Conservation (phyloP, 2,888 invertebrate genomes). For the Epinotia ramella region DNA sequence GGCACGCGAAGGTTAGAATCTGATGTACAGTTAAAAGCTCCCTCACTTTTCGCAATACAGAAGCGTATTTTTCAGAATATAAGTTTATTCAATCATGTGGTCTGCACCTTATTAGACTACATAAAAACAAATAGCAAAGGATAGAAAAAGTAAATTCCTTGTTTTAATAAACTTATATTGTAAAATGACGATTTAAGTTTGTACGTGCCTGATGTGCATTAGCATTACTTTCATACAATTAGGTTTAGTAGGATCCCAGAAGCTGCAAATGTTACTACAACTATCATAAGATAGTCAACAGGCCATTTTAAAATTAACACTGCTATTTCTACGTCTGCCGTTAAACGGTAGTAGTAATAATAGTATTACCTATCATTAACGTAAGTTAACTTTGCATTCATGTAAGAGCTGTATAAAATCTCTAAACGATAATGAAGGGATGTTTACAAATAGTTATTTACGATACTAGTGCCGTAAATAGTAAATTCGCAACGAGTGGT, state of each 20-base stretch:
- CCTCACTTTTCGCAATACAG: too few species aligned
- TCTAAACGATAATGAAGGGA: conserved; percentile 44
- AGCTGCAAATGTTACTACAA: background rate
- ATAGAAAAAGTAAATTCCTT: too few species aligned
- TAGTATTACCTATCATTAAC: background rate
- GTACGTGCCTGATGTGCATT: background rate
- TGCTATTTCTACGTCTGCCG: background rate
- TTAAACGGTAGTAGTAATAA: background rate
- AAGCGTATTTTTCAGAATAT: too few species aligned
- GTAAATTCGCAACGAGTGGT: too few species aligned
- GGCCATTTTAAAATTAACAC: background rate
- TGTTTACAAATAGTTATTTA: too few species aligned
- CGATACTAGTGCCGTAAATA: too few species aligned
- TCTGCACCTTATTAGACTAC: too few species aligned
- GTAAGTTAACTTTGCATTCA: conserved; percentile 29
- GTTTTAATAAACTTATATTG: background rate
- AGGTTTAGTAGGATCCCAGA: background rate
- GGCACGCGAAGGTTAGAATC: too few species aligned
- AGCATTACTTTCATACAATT: background rate
- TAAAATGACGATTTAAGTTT: background rate
- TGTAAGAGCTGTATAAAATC: conserved; percentile 46
- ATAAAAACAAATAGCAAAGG: too few species aligned
- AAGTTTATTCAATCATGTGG: too few species aligned
- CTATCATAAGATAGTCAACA: background rate
- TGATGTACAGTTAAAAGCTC: too few species aligned